A percentile compares a stretch with the other conserved stretches of the same genome.
These are phyloP conservation scores for Cricetomys ansorgei DNA, from an alignment of 2,113 vertebrate species.

Conservation along the genomic window DNA sequence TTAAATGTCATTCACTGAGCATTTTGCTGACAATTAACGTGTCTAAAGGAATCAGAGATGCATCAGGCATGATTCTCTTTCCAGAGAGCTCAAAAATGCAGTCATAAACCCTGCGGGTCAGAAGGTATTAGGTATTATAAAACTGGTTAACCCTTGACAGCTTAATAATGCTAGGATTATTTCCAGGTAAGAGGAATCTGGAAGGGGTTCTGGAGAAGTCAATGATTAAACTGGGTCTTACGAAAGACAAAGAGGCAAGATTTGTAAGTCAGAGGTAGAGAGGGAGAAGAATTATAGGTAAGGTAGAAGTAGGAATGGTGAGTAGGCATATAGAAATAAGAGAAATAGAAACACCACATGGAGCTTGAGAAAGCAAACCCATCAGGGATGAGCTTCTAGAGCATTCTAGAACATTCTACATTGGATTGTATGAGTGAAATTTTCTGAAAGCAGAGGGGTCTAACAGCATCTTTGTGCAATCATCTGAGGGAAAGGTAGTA, in stretches of 20 bases:
- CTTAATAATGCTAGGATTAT: neutral
- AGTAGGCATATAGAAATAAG: neutral
- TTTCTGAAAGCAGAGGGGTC: neutral
- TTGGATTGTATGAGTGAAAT: neutral
- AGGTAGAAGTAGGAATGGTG: neutral
- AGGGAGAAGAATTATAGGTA: neutral
- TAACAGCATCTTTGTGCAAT: neutral
- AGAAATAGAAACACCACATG: no score
- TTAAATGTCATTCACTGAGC: neutral
- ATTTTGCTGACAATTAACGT: slow-evolving; percentile 35
- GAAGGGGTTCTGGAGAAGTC: neutral
- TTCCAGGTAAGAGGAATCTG: neutral
- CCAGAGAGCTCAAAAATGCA: neutral
- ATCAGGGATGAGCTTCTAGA: neutral
- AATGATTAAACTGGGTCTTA: neutral
- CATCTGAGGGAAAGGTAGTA: neutral
- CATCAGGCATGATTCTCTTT: neutral
- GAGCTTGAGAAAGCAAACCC: neutral
- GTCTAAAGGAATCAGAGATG: neutral
- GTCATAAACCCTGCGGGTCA: neutral
- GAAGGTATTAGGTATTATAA: neutral
- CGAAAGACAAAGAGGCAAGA: neutral
- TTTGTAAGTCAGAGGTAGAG: neutral
- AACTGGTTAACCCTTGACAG: neutral
- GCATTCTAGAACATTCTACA: neutral